Evolutionary conservation across 2,113 vertebrate species (phyloP).

Genomic region (Phocoena sinus): DNA sequence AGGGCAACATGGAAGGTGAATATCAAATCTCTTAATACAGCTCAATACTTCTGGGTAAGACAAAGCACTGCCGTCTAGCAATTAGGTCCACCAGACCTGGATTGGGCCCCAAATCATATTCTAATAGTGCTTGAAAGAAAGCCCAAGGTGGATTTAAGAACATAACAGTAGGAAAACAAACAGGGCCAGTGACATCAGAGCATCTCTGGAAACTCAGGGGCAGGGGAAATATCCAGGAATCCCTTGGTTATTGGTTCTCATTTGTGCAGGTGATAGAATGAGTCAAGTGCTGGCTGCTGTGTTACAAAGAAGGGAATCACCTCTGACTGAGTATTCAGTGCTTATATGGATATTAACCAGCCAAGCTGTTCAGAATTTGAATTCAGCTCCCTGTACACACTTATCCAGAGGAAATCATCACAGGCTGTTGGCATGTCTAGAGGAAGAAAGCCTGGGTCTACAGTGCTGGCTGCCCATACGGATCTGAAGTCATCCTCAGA

Average conservation of each 20-base stretch:
- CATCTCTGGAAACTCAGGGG: background rate
- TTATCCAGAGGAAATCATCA: background rate
- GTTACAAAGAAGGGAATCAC: background rate
- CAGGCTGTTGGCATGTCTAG: too few species aligned
- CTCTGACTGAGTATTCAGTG: background rate
- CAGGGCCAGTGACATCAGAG: background rate
- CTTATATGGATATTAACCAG: background rate
- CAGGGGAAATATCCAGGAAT: background rate
- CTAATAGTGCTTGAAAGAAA: background rate
- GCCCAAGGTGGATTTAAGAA: background rate
- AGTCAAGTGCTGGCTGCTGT: background rate
- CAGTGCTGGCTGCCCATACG: background rate
- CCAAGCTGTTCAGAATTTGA: background rate
- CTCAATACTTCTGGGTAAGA: background rate
- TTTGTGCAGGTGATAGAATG: background rate
- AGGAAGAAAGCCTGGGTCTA: background rate
- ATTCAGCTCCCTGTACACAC: background rate
- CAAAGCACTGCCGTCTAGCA: background rate
- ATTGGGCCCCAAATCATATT: background rate
- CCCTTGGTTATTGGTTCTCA: background rate
- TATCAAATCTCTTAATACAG: background rate
- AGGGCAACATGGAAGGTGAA: background rate
- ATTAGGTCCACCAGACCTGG: background rate
- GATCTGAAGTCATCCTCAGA: background rate
- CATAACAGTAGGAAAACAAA: background rate